Evolutionary conservation across 2,888 invertebrate genomes (phyloP), one percentile per base, ranked within the genome.

Genomic region (Leptura quadrifasciata): DNA sequence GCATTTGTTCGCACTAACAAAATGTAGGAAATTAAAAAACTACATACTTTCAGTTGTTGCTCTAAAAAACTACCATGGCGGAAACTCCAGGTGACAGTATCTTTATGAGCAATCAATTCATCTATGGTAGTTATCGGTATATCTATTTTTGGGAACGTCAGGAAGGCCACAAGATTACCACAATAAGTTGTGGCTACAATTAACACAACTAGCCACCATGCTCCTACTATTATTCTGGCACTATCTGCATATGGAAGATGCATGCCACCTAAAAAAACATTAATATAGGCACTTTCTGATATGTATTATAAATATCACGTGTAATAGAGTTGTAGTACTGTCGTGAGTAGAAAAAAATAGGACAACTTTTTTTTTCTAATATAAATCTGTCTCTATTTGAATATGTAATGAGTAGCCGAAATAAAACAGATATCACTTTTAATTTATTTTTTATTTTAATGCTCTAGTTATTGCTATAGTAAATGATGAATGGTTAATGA

Each of bases 201-300:
- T 78, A 97, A 91, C 0, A 97, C 97, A 0, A 96, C 95, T 64
- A 97, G 88, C 97, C 97, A 97, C 97, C 97, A 98, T 0, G 95
- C 94, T 0, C 96, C 96, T 0, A 97, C 93, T 2, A 97, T 92
- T 8, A 97, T 88, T 6, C 97, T 93, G 2, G 96, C 96, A 83
- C 97, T 97, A 86, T 96, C 95, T 0, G 96, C 95, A 71, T 93
- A 91, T 0, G 97, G 97, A 39, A 97, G 90, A 85, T 95, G 94
- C 92, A 95, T 95, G 4, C 97, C 97, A 78, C 97, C 97, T 96
- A 83, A 70, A 85, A 81, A 79, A 31, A 8, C 8, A 31, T 31
- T 31, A 31, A 31, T 31, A 31, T 35, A 17, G n/a, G n/a, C n/a
- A n/a, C n/a, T n/a, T n/a, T n/a, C n/a, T n/a, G n/a, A n/a, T n/a